phyloP scores from a whole-genome alignment of 2,888 invertebrate species.

The Phasia obesa region DNA sequence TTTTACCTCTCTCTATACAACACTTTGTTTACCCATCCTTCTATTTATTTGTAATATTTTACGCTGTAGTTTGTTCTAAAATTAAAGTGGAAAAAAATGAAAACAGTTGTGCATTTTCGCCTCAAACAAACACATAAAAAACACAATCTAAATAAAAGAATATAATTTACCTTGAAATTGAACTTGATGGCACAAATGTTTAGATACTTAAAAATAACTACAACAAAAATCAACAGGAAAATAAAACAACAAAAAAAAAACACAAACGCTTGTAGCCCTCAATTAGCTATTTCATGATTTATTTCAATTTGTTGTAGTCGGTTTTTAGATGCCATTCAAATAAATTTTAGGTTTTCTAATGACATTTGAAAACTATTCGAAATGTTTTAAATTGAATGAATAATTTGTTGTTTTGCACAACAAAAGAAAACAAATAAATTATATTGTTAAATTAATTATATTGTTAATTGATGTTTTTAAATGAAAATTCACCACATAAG shows the following conservation, averaged over 20 bases:
- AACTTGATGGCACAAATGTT: constrained; percentile 60
- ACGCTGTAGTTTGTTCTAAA: too few relatives aligned
- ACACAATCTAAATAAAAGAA: neutral
- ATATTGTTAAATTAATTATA: too few relatives aligned
- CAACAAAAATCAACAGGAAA: constrained; percentile 16
- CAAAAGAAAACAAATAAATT: neutral
- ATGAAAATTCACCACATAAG: too few relatives aligned
- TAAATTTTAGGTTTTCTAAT: neutral
- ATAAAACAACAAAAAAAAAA: constrained; percentile 10
- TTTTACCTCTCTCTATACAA: too few relatives aligned
- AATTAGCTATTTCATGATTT: constrained; percentile 33
- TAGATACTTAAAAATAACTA: constrained; percentile 12
- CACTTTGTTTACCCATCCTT: too few relatives aligned
- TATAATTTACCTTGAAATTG: constrained; percentile 60
- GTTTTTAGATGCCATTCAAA: neutral
- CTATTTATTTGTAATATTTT: too few relatives aligned
- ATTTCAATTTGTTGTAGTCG: constrained; percentile 1
- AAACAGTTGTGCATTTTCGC: neutral
- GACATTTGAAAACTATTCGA: constrained; percentile 2
- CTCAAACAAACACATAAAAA: neutral
- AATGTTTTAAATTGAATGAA: neutral
- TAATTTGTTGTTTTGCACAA: neutral
- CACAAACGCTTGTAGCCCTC: constrained; percentile 9
- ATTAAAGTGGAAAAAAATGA: too few relatives aligned
- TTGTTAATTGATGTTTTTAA: too few relatives aligned